A percentile compares a stretch with the other conserved stretches of the same genome.
phyloP scores from a whole-genome alignment of 2,888 invertebrate genomes.

The Unio pictorum region DNA sequence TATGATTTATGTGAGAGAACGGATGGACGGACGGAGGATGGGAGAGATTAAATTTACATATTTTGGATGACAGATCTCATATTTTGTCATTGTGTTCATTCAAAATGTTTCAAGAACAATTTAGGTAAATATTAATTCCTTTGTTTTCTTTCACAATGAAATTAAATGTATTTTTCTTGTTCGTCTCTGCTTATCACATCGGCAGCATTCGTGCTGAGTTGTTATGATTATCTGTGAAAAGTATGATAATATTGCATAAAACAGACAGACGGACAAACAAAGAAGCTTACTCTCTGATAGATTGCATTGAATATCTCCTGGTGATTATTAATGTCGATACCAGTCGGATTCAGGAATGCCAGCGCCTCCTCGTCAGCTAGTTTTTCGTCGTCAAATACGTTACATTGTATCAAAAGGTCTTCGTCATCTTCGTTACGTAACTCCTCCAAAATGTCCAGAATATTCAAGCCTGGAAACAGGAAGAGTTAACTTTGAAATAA shows the following conservation, averaged over 20 bases:
- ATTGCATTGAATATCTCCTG: constrained; percentile 95
- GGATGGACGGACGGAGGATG: too few relatives aligned
- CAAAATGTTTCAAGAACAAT: too few relatives aligned
- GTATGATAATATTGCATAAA: not conserved
- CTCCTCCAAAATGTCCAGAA: constrained; percentile 80
- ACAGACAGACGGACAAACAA: constrained; percentile 7
- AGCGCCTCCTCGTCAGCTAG: constrained; percentile 93
- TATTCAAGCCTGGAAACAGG: constrained; percentile 83
- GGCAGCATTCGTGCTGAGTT: too few relatives aligned
- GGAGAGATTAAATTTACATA: too few relatives aligned
- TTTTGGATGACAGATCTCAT: too few relatives aligned
- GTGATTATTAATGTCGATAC: constrained; percentile 91
- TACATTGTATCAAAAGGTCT: constrained; percentile 82
- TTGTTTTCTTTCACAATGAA: too few relatives aligned
- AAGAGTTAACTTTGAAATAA: not conserved
- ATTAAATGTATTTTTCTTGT: too few relatives aligned
- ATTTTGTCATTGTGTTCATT: too few relatives aligned
- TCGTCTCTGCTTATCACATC: too few relatives aligned
- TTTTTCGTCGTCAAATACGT: constrained; percentile 95
- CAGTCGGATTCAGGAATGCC: constrained; percentile 72
- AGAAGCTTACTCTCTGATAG: constrained; percentile 82
- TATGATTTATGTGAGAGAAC: too few relatives aligned
- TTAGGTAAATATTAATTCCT: too few relatives aligned
- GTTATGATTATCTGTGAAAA: not conserved
- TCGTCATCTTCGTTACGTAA: constrained; percentile 63